Base-by-base conservation (phyloP, 2,113 vertebrate species). In the Cottus gobio region DNA sequence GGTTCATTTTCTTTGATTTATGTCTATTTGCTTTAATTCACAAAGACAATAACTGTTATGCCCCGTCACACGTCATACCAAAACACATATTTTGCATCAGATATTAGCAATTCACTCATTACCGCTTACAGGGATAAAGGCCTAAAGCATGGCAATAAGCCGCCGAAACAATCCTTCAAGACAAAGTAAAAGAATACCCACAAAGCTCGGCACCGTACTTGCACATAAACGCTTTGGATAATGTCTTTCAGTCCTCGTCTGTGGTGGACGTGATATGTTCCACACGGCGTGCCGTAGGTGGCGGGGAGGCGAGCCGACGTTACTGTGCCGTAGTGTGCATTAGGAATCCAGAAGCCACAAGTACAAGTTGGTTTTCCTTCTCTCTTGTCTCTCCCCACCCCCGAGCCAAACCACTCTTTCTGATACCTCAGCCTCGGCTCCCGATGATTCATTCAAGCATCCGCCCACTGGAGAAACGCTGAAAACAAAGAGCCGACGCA, bases 361-460 rank as follows among this genome's bases (percentile, higher is more conserved):
- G 89, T 88, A 90, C 89, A 91, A 85, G 87, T 87, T 88, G 84
- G 82, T 83, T 91, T 90, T 88, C 85, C 36, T 75, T 90, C 79
- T 60, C 73, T 80, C 76, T 79, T 69, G 31, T 46, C 79, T 68
- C 69, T 31, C 75, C 62, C 39, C 60, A 13, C 64, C 77, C 78
- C 61, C 22, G 11, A 72, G 83, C 90, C 89, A 88, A 90, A 91
- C 90, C 90, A 18, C 88, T 85, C 87, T 73, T 78, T 88, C 70
- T 85, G 90, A 91, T 90, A 90, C 87, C 85, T 85, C 86, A 81
- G 79, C 85, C 85, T 82, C 82, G 31, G 76, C n/a, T 90, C 89
- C 90, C 79, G 85, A 88, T 89, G 89, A 92, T 90, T 90, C 92
- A 93, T 91, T 91, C 86, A 89, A 79, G 80, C 90, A 84, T 90